Percentiles rank a stretch among this genome's conserved stretches.
Conservation (phyloP, 2,113 vertebrate genomes). For the Dinomys branickii region DNA sequence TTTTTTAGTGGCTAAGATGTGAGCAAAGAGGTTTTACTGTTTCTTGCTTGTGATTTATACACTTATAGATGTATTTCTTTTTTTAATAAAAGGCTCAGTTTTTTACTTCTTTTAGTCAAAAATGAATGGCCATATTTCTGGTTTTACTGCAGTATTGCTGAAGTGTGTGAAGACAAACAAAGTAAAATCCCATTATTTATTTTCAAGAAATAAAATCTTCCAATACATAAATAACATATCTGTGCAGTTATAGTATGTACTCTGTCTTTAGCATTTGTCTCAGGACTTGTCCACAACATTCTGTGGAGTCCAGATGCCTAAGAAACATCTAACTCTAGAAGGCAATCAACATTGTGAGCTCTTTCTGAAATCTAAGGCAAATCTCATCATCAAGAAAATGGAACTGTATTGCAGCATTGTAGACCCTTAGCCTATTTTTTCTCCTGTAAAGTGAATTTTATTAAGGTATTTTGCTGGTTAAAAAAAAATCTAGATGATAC, state of each 20-base stretch:
- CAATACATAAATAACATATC: neutral
- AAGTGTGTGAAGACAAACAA: conserved; percentile 14
- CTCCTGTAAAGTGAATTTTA: neutral
- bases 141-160: neutral
- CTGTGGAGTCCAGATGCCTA: neutral
- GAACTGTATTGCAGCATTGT: neutral
- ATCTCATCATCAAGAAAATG: neutral
- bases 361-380: neutral
- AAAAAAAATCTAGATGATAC: neutral
- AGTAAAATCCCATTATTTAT: conserved; percentile 40
- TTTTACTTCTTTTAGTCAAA: conserved; percentile 62
- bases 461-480: neutral
- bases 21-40: conserved; percentile 61
- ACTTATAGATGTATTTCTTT: neutral
- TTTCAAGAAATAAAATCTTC: conserved; percentile 48
- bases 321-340: neutral
- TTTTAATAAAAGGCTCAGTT: conserved; percentile 27
- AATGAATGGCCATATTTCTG: conserved; percentile 8
- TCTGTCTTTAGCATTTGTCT: neutral
- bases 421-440: neutral
- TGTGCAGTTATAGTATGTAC: neutral
- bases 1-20: conserved; percentile 61
- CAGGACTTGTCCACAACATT: neutral
- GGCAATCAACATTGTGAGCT: neutral
- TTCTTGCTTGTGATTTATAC: conserved; percentile 51